Evolutionary conservation across 2,888 invertebrate species (phyloP).

Genomic region (Mantis religiosa): DNA sequence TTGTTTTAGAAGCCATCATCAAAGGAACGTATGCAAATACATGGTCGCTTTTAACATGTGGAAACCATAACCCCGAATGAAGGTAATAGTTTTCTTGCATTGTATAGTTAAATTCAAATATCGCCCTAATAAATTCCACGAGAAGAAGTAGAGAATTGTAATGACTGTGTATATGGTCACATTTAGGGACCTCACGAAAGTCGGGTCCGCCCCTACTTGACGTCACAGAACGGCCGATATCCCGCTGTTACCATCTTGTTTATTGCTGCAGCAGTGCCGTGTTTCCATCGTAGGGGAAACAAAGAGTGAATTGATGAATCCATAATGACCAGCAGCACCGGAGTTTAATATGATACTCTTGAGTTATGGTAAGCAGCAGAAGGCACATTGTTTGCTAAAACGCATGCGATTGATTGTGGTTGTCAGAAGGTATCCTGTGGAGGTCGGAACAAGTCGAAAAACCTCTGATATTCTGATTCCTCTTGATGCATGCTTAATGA

Average conservation of each 20-base stretch:
- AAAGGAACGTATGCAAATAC: no score
- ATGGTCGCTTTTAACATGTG: no score
- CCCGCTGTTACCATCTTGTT: conserved; percentile 10
- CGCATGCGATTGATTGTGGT: neutral
- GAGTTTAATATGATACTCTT: conserved; percentile 8
- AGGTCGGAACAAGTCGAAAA: neutral
- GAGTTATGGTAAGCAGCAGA: neutral
- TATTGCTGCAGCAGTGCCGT: neutral
- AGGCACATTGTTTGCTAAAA: conserved; percentile 14
- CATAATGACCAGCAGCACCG: conserved; percentile 2
- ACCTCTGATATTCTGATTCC: neutral
- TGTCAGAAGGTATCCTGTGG: neutral
- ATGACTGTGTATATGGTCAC: no score
- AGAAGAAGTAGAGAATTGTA: no score
- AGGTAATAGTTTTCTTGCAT: no score
- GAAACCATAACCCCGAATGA: no score
- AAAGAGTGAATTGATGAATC: conserved; percentile 22
- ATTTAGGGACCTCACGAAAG: neutral
- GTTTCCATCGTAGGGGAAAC: neutral
- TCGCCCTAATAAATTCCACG: no score
- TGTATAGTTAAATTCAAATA: no score
- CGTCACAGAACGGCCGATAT: neutral
- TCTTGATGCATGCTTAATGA: conserved; percentile 14
- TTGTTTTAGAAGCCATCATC: no score
- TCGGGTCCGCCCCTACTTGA: neutral